Evolutionary conservation across 2,888 invertebrate species (phyloP).

Genomic region (Deilephila elpenor): DNA sequence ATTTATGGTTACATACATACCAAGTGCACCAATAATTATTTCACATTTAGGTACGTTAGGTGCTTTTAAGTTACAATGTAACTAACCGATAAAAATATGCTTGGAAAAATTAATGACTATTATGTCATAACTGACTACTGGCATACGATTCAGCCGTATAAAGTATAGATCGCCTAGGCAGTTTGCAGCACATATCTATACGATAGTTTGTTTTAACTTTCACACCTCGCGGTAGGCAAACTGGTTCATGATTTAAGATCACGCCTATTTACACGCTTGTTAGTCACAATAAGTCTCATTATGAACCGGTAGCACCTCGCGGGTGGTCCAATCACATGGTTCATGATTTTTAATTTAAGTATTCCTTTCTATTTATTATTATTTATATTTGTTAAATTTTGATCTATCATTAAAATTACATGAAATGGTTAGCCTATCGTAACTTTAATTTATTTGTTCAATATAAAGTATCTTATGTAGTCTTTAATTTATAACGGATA

Average conservation of each 20-base stretch:
- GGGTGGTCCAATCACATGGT: constrained; percentile 49
- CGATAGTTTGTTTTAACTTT: constrained; percentile 34
- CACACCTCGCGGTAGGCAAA: constrained; percentile 40
- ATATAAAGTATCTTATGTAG: too few species aligned
- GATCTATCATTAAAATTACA: too few species aligned
- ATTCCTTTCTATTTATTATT: background rate
- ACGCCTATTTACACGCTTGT: constrained; percentile 53
- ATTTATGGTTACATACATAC: background rate
- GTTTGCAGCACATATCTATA: background rate
- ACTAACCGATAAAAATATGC: background rate
- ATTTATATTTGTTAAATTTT: too few species aligned
- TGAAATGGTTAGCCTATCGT: too few species aligned
- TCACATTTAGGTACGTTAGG: background rate
- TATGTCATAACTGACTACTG: too few species aligned
- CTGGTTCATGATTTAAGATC: constrained; percentile 45
- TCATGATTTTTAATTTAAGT: constrained; percentile 32
- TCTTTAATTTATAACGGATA: too few species aligned
- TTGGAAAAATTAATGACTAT: too few species aligned
- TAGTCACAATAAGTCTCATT: constrained; percentile 48
- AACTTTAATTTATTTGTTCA: too few species aligned
- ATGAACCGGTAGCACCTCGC: constrained; percentile 42
- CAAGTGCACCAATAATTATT: constrained; percentile 12
- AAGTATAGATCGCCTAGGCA: background rate
- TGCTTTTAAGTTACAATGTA: background rate
- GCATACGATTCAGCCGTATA: too few species aligned